Evolutionary conservation across 2,888 invertebrate genomes (phyloP).

Genomic region (Tipula unca): DNA sequence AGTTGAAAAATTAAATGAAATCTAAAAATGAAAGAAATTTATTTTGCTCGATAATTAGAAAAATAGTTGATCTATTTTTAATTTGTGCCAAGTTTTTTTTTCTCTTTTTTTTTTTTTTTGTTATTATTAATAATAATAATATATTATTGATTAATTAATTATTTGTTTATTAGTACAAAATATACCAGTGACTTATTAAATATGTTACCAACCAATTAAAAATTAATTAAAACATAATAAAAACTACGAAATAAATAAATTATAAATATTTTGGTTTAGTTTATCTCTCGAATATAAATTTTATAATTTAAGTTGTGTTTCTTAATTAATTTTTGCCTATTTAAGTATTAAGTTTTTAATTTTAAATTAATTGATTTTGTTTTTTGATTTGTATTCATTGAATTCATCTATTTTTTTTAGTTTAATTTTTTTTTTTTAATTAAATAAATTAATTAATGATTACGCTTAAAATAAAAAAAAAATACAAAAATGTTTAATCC

Average conservation of each 20-base stretch:
- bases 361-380: neutral
- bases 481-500: neutral
- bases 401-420: neutral
- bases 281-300: neutral
- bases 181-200: slow-evolving; percentile 8
- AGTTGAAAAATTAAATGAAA: neutral
- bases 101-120: neutral
- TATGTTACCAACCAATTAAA: neutral
- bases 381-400: slow-evolving; percentile 2
- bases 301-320: neutral
- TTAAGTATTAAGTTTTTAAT: slow-evolving; percentile 14
- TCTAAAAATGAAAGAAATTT: neutral
- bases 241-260: neutral
- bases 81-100: slow-evolving; percentile 2
- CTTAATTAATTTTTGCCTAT: neutral
- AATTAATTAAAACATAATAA: neutral
- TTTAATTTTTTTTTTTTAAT: neutral
- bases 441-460: slow-evolving; percentile 14
- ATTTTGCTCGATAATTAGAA: neutral
- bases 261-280: neutral
- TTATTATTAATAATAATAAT: neutral
- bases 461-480: neutral
- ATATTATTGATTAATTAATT: neutral
- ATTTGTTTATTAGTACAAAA: neutral
- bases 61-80: slow-evolving; percentile 8